Evolutionary conservation across 2,888 invertebrate genomes (phyloP).

Genomic region (Liopterus haemorrhoidalis): DNA sequence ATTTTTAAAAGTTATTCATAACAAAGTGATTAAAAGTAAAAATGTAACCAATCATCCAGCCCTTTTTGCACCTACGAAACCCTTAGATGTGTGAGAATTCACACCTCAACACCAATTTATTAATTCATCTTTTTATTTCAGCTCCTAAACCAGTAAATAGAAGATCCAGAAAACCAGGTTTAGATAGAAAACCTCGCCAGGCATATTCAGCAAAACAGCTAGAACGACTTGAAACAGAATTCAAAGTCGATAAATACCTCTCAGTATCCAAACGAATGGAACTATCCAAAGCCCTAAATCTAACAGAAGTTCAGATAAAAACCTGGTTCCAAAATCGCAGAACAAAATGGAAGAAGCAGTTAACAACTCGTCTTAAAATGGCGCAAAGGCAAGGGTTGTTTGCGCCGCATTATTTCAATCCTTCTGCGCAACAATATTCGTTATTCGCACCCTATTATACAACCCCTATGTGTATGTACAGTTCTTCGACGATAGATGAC

Average conservation of each 20-base stretch:
- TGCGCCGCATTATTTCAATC: slow-evolving; percentile 62
- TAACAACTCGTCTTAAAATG: slow-evolving; percentile 83
- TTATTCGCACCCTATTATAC: slow-evolving; percentile 58
- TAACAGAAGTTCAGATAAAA: slow-evolving; percentile 94
- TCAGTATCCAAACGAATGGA: slow-evolving; percentile 95
- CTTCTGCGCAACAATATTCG: slow-evolving; percentile 56
- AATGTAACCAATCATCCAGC: too few relatives aligned
- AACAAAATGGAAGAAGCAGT: slow-evolving; percentile 96
- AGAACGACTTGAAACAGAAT: slow-evolving; percentile 86
- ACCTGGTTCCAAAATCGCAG: slow-evolving; percentile 95
- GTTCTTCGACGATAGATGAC: slow-evolving; percentile 48
- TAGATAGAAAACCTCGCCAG: slow-evolving; percentile 91
- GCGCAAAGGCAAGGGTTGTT: slow-evolving; percentile 80
- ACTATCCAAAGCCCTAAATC: slow-evolving; percentile 76
- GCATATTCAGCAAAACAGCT: slow-evolving; percentile 94
- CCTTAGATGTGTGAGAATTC: too few relatives aligned
- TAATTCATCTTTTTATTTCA: slow-evolving; percentile 48
- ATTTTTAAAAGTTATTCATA: too few relatives aligned
- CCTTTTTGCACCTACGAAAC: too few relatives aligned
- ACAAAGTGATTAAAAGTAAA: too few relatives aligned
- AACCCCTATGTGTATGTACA: slow-evolving; percentile 57
- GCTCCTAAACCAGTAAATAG: slow-evolving; percentile 75
- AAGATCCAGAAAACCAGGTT: slow-evolving; percentile 76
- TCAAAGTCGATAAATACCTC: slow-evolving; percentile 91
- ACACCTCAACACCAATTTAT: too few relatives aligned